phyloP scores from a whole-genome alignment of 2,113 vertebrate species.

The Dolichotis patagonum region DNA sequence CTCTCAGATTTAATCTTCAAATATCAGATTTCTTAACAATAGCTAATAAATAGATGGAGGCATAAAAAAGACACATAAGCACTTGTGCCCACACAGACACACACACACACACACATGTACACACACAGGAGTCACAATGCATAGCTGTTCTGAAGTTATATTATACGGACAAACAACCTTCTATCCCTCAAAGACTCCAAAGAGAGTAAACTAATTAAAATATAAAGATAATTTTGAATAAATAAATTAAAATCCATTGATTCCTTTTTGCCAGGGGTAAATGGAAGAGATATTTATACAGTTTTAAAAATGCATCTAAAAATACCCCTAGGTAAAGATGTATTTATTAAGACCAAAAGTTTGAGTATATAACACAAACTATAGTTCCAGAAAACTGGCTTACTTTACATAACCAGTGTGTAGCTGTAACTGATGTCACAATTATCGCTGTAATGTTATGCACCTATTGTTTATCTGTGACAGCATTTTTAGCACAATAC shows the following conservation, averaged over 20 bases:
- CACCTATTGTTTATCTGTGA: not conserved
- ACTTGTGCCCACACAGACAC: not conserved
- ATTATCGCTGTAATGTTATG: not conserved
- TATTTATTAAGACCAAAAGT: constrained; percentile 4
- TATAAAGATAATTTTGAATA: not conserved
- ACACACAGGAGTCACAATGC: not conserved
- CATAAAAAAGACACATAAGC: not conserved
- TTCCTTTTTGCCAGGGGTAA: not conserved
- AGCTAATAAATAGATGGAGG: not conserved
- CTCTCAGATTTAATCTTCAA: not conserved
- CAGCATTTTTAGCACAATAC: not conserved
- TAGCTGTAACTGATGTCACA: not conserved
- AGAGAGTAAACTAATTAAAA: not conserved
- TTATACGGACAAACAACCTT: not conserved
- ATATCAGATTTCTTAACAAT: not conserved
- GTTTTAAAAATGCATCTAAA: not conserved
- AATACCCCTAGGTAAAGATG: not conserved
- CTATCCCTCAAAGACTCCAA: not conserved
- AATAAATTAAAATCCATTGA: not conserved
- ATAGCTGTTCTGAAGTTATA: not conserved
- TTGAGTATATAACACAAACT: not conserved
- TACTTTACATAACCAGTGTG: not conserved
- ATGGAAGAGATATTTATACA: not conserved
- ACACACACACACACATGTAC: not conserved
- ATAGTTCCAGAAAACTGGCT: not conserved